Evolutionary conservation across 2,888 invertebrate genomes (phyloP), one percentile per base, ranked within the genome.

Genomic region (Andrena flavipes): DNA sequence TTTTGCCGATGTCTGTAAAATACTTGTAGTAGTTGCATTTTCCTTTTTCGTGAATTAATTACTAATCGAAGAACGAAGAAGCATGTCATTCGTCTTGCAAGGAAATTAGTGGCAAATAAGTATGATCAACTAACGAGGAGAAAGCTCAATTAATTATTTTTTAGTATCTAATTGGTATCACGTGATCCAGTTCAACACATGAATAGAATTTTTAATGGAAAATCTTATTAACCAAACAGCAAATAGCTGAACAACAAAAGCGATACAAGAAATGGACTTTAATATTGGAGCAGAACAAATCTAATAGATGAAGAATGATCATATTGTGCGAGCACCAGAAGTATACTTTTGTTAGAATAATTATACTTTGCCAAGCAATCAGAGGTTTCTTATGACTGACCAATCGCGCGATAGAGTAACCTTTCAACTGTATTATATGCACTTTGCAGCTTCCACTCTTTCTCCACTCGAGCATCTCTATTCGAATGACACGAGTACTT

Each of bases 321-420:
- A 59, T 63, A 59, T 48, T 60, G 29, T 29, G 64, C 49, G 51
- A 51, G 59, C 62, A 54, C 30, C 80, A 67, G 35, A 73, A 68
- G 71, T 78, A 79, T 78, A 71, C 82, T 86, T 88, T 86, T 77
- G 78, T 83, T 75, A 81, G 84, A 73, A 77, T 78, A 85, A 78
- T 82, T 86, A 80, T 73, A 84, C 88, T 88, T 87, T 86, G 88
- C 80, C 75, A 75, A 73, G 35, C 74, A 80, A 74, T 78, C 87
- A 79, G 77, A 74, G 80, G 70, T 67, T 80, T 74, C 60, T 73
- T 49, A 54, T 60, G 54, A 59, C 64, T 73, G 54, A 48, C 60
- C 59, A 63, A 68, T 84, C 78, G 68, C 65, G 54, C 74, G 82
- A 88, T 82, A 86, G 73, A 72, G 77, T 84, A 84, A 76, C 80